Base-by-base conservation (phyloP, 1,140 invertebrate species). In the Triops cancriformis region DNA sequence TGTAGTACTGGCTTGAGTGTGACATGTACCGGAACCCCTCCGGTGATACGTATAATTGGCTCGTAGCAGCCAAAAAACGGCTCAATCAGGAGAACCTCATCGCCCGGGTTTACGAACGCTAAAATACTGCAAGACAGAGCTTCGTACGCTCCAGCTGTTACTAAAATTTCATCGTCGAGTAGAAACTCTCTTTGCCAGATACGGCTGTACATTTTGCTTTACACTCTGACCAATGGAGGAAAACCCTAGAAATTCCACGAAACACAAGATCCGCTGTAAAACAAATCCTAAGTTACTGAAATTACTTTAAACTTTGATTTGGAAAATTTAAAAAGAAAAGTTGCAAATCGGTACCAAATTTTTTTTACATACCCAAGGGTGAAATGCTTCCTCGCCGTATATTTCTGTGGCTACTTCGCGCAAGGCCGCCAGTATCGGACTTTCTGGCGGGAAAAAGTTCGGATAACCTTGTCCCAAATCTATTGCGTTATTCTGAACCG, bases 401-500 rank as follows among this genome's bases (percentile, higher is more conserved):
- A 89, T 89, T 87, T 96, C 92, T 11, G 84, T 85, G 0, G 91
- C 86, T 72, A 90, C 89, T 51, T 92, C 87, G 1, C 88, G 86
- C 51, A 98, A 85, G 14, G 93, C 90, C 81, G 96, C 88, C 0
- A 91, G 90, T 0, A 98, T 91, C 18, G n/a, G 3, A 87, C 92
- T 91, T 51, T 91, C 86, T 0, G 97, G 96, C 26, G 94, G 90
- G 81, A 91, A 88, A 86, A 93, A 97, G 84, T 99, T 96, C 0
- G 97, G 96, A 86, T 98, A 99, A 2, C 98, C 98, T 89, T 99
- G 97, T 0, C 98, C 98, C 45, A 99, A 88, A 86, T 99, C 99
- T 12, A 97, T 83, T 0, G 97, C 95, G 82, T 98, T 95, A 82
- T 95, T 89, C 81, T 98, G 90, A 73, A 89, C 82, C 26, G 94